A percentile compares a stretch with the other conserved stretches of the same genome.
Conservation (phyloP, 2,888 invertebrate species). For the Exephanes ischioxanthus region DNA sequence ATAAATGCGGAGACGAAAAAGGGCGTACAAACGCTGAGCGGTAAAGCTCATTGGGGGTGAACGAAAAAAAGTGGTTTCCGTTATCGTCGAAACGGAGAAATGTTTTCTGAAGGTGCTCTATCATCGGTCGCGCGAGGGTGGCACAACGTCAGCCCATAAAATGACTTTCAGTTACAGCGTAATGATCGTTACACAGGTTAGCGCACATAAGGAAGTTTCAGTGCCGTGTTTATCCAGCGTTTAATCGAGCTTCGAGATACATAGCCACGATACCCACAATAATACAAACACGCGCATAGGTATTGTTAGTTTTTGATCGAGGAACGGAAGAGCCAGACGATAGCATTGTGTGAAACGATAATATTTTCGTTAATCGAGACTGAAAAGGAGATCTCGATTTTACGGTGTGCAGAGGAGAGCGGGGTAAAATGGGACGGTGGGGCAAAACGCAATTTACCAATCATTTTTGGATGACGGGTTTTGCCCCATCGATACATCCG, state of each 20-base stretch:
- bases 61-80: neutral
- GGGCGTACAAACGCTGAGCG: neutral
- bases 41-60: neutral
- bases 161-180: conserved; percentile 21
- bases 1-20: neutral
- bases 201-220: conserved; percentile 15
- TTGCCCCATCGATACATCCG: no score
- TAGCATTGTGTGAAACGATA: conserved; percentile 58
- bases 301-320: conserved; percentile 32
- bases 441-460: no score
- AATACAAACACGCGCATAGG: neutral
- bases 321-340: conserved; percentile 39
- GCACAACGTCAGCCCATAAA: neutral
- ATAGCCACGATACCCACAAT: conserved; percentile 18
- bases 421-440: conserved; percentile 1
- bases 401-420: conserved; percentile 14
- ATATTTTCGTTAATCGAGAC: conserved; percentile 61
- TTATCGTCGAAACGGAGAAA: conserved; percentile 38
- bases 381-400: conserved; percentile 33
- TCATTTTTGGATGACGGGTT: no score
- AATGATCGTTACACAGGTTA: conserved; percentile 19
- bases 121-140: conserved; percentile 49
- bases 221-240: conserved; percentile 38
- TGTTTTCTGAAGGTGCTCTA: conserved; percentile 25
- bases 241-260: conserved; percentile 57